Evolutionary conservation across 2,797 vertebrate genomes (phyloP), one percentile per base, ranked within the genome.

Genomic region (Anguilla pacifica): DNA sequence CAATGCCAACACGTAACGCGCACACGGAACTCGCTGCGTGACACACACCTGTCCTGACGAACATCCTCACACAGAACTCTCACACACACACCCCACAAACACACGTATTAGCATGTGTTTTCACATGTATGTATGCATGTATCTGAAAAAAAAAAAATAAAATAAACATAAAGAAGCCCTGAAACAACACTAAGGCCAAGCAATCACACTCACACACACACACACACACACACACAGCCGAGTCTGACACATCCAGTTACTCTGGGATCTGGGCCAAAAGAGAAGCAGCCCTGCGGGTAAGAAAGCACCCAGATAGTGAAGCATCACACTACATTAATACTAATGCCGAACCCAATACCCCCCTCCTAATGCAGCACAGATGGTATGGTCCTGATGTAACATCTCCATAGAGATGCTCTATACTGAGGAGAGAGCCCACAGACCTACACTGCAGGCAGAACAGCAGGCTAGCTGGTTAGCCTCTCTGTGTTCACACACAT

Each of bases 141-240:
- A 90, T 88, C 84, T 88, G 31, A 1, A 17, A 2, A 31, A 0
- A 74, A 90, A 89, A 93, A 3, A 3, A 13, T 19, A n/a, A 17
- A 17, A 77, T 6, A 43, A 2, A 77, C 13, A 77, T 1, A 93
- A 86, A 91, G 90, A 91, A 92, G 91, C 91, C 90, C 92, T 93
- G 93, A 94, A 92, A 90, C 93, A 94, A 93, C 92, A 88, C 92
- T 90, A 86, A 93, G 94, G 95, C 94, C 92, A 93, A 93, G 92
- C 93, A 89, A 93, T 93, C 17, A 55, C 31, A 11, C 57, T 25
- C 53, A 57, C 84, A 87, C 74, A 49, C 11, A 15, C 10, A 39
- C 28, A 55, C 39, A 59, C 11, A 11, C 53, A 70, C 2, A 88
- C 13, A 70, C 86, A 72, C 43, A 39, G 43, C 35, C 72, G 31